These are phyloP conservation scores for Zosterops japonicus DNA, from an alignment of 2,113 vertebrate species.

Conservation along the genomic window DNA sequence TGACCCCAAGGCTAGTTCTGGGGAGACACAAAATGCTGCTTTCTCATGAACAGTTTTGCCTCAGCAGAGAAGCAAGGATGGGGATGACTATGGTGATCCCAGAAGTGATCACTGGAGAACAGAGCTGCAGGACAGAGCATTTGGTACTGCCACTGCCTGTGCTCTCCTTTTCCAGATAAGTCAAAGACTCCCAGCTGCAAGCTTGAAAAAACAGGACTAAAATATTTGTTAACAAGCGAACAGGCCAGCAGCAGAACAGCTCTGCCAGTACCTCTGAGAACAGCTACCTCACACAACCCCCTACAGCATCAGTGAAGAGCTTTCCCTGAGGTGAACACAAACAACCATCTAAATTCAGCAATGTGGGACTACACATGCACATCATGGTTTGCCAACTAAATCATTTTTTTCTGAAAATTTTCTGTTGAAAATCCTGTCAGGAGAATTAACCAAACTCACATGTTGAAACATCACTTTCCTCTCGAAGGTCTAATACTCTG, in stretches of 20 bases:
- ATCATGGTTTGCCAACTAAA: not conserved
- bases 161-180: not conserved
- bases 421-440: not conserved
- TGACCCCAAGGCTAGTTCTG: not conserved
- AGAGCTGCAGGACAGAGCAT: not conserved
- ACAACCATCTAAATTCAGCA: not conserved
- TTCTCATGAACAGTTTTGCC: not conserved
- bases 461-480: not conserved
- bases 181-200: not conserved
- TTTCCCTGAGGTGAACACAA: not conserved
- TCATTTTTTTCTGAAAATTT: fast-evolving
- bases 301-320: not conserved
- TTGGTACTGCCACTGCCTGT: fast-evolving
- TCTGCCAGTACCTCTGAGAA: not conserved
- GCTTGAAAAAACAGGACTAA: not conserved
- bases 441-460: not conserved
- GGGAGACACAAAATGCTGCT: fast-evolving
- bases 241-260: not conserved
- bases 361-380: not conserved
- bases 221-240: not conserved
- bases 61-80: not conserved
- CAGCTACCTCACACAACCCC: not conserved
- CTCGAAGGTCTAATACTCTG: not conserved
- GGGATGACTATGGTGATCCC: fast-evolving
- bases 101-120: not conserved